phyloP scores from a whole-genome alignment of 2,797 vertebrate species.

The Geotrypetes seraphini region DNA sequence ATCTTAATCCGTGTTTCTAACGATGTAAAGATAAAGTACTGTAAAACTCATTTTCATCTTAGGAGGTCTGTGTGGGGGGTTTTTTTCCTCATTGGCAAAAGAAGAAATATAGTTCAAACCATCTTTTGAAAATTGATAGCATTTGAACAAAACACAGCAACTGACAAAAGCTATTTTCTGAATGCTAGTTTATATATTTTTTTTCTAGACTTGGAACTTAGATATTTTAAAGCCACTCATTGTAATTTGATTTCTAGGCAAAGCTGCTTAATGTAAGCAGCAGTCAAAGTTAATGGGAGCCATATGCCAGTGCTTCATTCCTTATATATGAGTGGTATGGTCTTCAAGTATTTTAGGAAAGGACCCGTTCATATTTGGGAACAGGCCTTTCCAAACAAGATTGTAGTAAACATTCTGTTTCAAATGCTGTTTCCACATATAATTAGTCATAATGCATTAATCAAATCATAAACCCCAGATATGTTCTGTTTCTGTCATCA shows the following conservation, averaged over 20 bases:
- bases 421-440: background rate
- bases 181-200: constrained; percentile 18
- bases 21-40: too few relatives aligned
- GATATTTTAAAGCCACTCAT: constrained; percentile 31
- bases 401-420: constrained; percentile 11
- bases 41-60: background rate
- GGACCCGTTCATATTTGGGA: background rate
- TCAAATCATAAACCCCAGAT: constrained; percentile 5
- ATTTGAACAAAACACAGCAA: constrained; percentile 22
- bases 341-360: constrained; percentile 7
- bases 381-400: constrained; percentile 9
- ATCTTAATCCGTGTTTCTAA: too few relatives aligned
- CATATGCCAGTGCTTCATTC: constrained; percentile 15
- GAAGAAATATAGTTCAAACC: background rate
- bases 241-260: constrained; percentile 36
- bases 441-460: constrained; percentile 18
- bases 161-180: constrained; percentile 21
- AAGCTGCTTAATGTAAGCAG: constrained; percentile 20
- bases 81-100: too few relatives aligned
- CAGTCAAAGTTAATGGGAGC: constrained; percentile 26
- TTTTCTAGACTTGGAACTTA: constrained; percentile 34
- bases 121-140: background rate
- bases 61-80: too few relatives aligned
- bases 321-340: constrained; percentile 4
- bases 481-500: constrained; percentile 7